These are phyloP conservation scores for Zophobas morio DNA, from an alignment of 1,140 invertebrate species.

Conservation along the genomic window DNA sequence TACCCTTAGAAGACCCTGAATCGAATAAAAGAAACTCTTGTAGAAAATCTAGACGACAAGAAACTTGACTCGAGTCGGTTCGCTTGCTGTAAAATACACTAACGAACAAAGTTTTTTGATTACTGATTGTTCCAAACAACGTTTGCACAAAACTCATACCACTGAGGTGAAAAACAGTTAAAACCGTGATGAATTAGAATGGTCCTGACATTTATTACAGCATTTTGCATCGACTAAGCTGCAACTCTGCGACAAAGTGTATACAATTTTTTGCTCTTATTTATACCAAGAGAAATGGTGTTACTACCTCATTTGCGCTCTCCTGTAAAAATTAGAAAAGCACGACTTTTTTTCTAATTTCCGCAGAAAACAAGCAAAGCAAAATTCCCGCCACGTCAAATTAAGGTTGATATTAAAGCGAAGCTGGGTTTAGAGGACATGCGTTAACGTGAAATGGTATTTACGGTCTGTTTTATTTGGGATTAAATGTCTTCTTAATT, in stretches of 20 bases:
- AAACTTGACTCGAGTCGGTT: constrained; percentile 23
- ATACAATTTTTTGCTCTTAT: background rate
- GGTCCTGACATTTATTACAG: constrained; percentile 7
- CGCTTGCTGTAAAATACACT: constrained; percentile 11
- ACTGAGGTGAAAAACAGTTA: constrained; percentile 13
- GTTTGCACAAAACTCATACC: background rate
- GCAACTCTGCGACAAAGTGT: constrained; percentile 4
- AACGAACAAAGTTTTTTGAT: constrained; percentile 24
- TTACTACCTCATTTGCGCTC: background rate
- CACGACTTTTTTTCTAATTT: background rate
- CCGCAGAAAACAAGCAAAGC: background rate
- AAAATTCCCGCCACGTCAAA: constrained; percentile 12
- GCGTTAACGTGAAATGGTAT: constrained; percentile 1
- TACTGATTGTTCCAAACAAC: constrained; percentile 23
- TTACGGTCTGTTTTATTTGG: constrained; percentile 1
- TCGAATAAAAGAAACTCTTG: background rate
- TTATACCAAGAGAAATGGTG: background rate
- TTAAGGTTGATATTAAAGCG: background rate
- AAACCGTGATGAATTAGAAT: constrained; percentile 4
- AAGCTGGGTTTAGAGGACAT: background rate
- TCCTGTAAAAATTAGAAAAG: background rate
- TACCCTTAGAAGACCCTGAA: constrained; percentile 6
- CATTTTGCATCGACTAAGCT: constrained; percentile 20
- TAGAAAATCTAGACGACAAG: constrained; percentile 14
- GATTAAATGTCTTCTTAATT: constrained; percentile 30